Evolutionary conservation across 2,113 vertebrate genomes (phyloP).

Genomic region (Drymodes brunneopygia): DNA sequence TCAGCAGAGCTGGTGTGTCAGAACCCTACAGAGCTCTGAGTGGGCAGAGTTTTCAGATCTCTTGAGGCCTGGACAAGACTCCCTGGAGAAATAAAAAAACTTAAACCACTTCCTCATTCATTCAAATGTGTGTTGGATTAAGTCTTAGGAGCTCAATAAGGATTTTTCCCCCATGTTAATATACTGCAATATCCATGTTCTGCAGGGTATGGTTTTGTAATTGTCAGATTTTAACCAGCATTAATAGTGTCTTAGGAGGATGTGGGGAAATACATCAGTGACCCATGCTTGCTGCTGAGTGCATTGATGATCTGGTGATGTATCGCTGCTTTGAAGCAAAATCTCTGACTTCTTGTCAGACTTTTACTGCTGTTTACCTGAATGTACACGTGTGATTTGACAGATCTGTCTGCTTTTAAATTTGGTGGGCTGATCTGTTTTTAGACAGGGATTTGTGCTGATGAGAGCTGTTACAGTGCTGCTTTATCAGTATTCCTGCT

Average conservation of each 20-base stretch:
- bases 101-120: not conserved
- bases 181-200: not conserved
- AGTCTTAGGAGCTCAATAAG: not conserved
- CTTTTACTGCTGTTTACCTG: not conserved
- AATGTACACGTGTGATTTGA: not conserved
- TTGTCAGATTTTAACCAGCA: not conserved
- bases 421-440: not conserved
- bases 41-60: not conserved
- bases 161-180: not conserved
- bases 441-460: not conserved
- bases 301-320: not conserved
- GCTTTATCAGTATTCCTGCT: not conserved
- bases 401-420: not conserved
- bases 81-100: not conserved
- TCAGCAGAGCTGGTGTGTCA: not conserved
- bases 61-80: not conserved
- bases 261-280: not conserved
- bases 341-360: not conserved
- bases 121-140: not conserved
- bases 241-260: not conserved
- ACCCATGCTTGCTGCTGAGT: not conserved
- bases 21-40: not conserved
- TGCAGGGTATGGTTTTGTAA: not conserved
- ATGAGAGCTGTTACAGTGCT: not conserved
- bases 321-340: not conserved